Conservation (phyloP, 2,797 vertebrate genomes). For the Selene dorsalis region DNA sequence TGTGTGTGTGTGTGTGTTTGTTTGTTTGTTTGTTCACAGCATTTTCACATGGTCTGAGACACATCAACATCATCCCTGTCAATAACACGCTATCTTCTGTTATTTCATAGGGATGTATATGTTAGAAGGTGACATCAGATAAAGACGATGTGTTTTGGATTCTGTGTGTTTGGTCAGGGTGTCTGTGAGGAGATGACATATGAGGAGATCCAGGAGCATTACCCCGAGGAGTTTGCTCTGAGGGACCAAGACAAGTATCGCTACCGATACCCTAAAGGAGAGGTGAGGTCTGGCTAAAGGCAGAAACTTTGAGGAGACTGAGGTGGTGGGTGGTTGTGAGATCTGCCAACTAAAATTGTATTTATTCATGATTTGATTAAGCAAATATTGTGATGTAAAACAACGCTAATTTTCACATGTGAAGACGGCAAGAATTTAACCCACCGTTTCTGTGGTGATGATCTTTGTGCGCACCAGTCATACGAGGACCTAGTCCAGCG, state of each 20-base stretch:
- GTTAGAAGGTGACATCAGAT: too few relatives aligned
- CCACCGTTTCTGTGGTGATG: neutral
- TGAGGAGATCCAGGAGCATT: slow-evolving; percentile 91
- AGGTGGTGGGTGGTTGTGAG: too few relatives aligned
- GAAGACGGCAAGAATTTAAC: neutral
- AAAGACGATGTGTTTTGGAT: neutral
- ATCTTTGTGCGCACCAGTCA: slow-evolving; percentile 76
- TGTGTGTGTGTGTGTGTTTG: neutral
- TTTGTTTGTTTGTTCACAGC: too few relatives aligned
- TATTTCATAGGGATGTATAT: neutral
- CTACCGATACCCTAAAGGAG: slow-evolving; percentile 94
- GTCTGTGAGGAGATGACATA: slow-evolving; percentile 94
- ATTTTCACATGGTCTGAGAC: neutral
- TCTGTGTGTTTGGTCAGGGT: slow-evolving; percentile 76
- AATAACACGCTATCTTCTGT: neutral
- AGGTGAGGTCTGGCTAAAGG: slow-evolving; percentile 82
- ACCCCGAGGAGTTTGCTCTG: slow-evolving; percentile 91
- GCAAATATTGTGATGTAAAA: neutral
- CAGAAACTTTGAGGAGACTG: neutral
- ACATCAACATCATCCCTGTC: too few relatives aligned
- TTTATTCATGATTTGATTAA: too few relatives aligned
- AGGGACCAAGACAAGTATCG: slow-evolving; percentile 95
- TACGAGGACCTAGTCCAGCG: slow-evolving; percentile 95
- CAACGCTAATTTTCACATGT: neutral
- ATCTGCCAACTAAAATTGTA: too few relatives aligned